Evolutionary conservation across 1,140 invertebrate genomes (phyloP).

Genomic region (Pentalonia nigronervosa): DNA sequence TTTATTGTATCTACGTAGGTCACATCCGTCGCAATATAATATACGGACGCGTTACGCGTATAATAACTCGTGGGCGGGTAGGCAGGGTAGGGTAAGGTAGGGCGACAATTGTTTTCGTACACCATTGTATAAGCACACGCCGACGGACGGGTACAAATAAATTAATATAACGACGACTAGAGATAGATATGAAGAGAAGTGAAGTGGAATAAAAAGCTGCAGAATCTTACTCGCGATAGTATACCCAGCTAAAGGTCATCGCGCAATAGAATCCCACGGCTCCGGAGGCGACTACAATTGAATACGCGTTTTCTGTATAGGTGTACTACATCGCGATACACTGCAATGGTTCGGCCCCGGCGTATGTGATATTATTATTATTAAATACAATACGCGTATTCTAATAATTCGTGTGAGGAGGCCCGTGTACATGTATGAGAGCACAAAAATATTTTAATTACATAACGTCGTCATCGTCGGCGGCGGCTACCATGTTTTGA

Average conservation of each 20-base stretch:
- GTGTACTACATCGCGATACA: neutral
- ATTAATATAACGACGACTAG: neutral
- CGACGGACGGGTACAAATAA: neutral
- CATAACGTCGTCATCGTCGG: neutral
- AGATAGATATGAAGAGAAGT: neutral
- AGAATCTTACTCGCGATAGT: neutral
- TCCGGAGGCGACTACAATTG: neutral
- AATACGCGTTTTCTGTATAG: neutral
- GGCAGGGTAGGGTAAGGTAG: neutral
- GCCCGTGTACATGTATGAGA: neutral
- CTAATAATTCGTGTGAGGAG: neutral
- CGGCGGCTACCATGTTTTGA: neutral
- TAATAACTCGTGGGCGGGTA: neutral
- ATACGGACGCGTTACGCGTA: neutral
- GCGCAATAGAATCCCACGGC: neutral
- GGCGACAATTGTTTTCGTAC: constrained; percentile 10
- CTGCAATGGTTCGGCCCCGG: neutral
- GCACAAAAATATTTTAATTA: constrained; percentile 24
- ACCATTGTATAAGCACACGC: neutral
- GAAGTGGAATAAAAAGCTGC: constrained; percentile 5
- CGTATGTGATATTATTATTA: neutral
- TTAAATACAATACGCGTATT: neutral
- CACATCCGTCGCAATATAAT: neutral
- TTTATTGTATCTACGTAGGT: constrained; percentile 3
- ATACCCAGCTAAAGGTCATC: neutral